phyloP scores from a whole-genome alignment of 2,113 vertebrate genomes.

The Oplegnathus fasciatus region DNA sequence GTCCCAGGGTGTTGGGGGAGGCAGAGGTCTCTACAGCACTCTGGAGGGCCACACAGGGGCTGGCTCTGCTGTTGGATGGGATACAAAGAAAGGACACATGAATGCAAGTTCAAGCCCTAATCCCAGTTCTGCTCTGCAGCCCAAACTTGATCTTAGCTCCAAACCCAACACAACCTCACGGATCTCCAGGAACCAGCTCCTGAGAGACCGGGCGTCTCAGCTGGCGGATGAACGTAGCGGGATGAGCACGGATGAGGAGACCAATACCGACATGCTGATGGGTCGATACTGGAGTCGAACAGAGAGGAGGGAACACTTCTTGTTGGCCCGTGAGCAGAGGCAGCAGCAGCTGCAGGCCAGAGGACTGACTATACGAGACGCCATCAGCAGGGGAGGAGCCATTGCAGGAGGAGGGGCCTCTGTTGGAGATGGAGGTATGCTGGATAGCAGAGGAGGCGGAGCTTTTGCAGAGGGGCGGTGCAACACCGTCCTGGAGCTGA shows the following conservation, averaged over 20 bases:
- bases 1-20: constrained; percentile 55
- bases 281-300: constrained; percentile 85
- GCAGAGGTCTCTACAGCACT: constrained; percentile 82
- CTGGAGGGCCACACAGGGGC: constrained; percentile 76
- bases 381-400: constrained; percentile 16
- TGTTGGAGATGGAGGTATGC: constrained; percentile 32
- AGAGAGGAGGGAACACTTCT: constrained; percentile 83
- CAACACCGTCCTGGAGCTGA: constrained; percentile 81
- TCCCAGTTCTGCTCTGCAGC: constrained; percentile 44
- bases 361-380: constrained; percentile 48
- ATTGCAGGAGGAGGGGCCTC: constrained; percentile 41
- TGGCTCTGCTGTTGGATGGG: constrained; percentile 38
- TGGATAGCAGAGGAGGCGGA: constrained; percentile 60
- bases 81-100: constrained; percentile 55
- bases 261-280: constrained; percentile 74
- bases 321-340: constrained; percentile 81
- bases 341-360: constrained; percentile 74
- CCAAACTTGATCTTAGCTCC: constrained; percentile 47
- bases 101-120: constrained; percentile 38
- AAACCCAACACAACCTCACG: constrained; percentile 62
- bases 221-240: constrained; percentile 80
- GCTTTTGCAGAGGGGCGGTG: constrained; percentile 67
- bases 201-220: constrained; percentile 83
- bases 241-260: constrained; percentile 85
- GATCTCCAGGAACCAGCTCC: constrained; percentile 80